Evolutionary conservation across 2,888 invertebrate species (phyloP).

Genomic region (Amphipoea oculea): DNA sequence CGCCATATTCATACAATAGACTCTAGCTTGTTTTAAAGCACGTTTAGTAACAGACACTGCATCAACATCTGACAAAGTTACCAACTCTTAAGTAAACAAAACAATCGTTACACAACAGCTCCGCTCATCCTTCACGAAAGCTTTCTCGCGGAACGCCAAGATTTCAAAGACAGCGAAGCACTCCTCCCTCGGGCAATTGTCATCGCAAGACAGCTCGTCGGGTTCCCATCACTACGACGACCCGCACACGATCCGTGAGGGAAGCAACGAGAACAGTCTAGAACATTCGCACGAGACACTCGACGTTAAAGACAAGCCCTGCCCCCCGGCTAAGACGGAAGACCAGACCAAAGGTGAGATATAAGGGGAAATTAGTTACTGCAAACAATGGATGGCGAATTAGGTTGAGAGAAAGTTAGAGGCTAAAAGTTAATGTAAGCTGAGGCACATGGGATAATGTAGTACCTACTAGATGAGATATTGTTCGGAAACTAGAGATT

Average conservation of each 20-base stretch:
- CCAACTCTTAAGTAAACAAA: slow-evolving; percentile 8
- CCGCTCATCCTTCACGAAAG: slow-evolving; percentile 99
- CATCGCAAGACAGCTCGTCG: slow-evolving; percentile 89
- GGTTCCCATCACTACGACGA: slow-evolving; percentile 89
- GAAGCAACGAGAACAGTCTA: slow-evolving; percentile 89
- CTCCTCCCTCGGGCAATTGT: slow-evolving; percentile 88
- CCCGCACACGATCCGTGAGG: slow-evolving; percentile 88
- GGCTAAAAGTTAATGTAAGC: slow-evolving; percentile 50
- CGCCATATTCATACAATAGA: background rate
- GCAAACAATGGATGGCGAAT: slow-evolving; percentile 72
- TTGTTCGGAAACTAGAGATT: background rate
- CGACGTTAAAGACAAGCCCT: slow-evolving; percentile 82
- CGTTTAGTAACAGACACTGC: background rate
- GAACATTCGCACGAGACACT: slow-evolving; percentile 89
- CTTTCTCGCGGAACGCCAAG: slow-evolving; percentile 96
- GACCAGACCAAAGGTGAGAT: slow-evolving; percentile 87
- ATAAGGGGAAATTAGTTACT: slow-evolving; percentile 59
- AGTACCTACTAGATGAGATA: background rate
- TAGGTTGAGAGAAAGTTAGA: slow-evolving; percentile 68
- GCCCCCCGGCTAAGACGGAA: slow-evolving; percentile 79
- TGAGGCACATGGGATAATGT: slow-evolving; percentile 19
- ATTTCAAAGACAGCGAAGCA: slow-evolving; percentile 93
- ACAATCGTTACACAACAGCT: slow-evolving; percentile 89
- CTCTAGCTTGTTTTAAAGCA: background rate
- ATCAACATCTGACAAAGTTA: background rate